Conservation (phyloP, 2,113 vertebrate species). For the Copsychus sechellarum region DNA sequence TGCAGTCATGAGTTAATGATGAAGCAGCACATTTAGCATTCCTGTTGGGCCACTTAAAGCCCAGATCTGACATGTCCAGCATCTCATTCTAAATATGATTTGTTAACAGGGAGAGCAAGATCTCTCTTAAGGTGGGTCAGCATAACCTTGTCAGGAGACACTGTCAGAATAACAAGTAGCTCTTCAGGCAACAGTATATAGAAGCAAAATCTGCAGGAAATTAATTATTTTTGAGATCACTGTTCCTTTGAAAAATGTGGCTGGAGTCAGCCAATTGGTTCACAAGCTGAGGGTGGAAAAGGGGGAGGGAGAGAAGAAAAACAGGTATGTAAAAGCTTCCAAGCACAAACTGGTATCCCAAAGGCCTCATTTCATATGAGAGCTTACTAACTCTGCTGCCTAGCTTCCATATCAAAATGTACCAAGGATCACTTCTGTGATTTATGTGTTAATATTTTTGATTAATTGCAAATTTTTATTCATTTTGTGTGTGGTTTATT, state of each 20-base stretch:
- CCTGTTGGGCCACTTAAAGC: neutral
- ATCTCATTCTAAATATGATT: conserved; percentile 18
- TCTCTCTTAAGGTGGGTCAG: neutral
- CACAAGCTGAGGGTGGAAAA: neutral
- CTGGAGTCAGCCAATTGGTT: neutral
- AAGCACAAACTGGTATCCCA: neutral
- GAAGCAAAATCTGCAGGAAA: neutral
- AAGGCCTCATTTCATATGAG: neutral
- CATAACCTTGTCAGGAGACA: conserved; percentile 13
- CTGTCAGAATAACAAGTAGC: conserved; percentile 34
- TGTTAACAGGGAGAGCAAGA: neutral
- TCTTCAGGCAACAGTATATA: neutral
- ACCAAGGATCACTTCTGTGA: neutral
- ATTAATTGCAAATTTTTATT: neutral
- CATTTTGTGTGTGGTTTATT: neutral
- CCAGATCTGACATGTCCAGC: neutral
- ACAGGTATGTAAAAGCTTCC: neutral
- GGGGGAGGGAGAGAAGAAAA: neutral
- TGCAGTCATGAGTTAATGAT: conserved; percentile 13
- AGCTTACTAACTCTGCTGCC: neutral
- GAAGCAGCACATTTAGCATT: neutral
- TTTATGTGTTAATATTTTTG: neutral
- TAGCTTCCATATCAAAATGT: neutral
- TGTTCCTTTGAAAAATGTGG: neutral
- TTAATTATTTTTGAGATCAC: conserved; percentile 23